A percentile compares a stretch with the other conserved stretches of the same genome.
These are phyloP conservation scores for Condylura cristata DNA, from an alignment of 2,113 vertebrate genomes.

Conservation along the genomic window DNA sequence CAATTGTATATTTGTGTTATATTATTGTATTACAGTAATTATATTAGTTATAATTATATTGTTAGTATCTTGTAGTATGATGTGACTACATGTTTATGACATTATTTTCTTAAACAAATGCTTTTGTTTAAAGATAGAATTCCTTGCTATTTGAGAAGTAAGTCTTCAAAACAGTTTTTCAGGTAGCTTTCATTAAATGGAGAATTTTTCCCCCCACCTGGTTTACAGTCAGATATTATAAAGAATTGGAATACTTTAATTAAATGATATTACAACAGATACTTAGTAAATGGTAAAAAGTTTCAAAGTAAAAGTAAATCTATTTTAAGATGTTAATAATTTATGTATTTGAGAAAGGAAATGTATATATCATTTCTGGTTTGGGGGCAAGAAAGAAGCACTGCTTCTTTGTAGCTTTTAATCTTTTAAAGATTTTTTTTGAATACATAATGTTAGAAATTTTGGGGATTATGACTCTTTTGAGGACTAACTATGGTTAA, in stretches of 20 bases:
- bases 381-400: neutral
- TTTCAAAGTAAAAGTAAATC: constrained; percentile 18
- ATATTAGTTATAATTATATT: neutral
- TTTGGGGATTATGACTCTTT: constrained; percentile 5
- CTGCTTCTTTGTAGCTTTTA: neutral
- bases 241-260: neutral
- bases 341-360: neutral
- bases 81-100: neutral
- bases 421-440: constrained; percentile 34
- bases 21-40: neutral
- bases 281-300: neutral
- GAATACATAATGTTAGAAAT: neutral
- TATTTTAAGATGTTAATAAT: neutral
- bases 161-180: constrained; percentile 21
- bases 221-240: constrained; percentile 1
- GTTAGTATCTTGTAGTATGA: neutral
- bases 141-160: constrained; percentile 3
- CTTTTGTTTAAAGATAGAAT: constrained; percentile 23
- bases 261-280: constrained; percentile 5
- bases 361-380: constrained; percentile 14
- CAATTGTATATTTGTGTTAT: neutral
- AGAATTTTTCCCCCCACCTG: neutral
- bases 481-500: neutral
- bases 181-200: neutral
- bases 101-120: neutral